Evolutionary conservation across 2,797 vertebrate genomes (phyloP), one percentile per base, ranked within the genome.

Genomic region (Syngnathus acus): DNA sequence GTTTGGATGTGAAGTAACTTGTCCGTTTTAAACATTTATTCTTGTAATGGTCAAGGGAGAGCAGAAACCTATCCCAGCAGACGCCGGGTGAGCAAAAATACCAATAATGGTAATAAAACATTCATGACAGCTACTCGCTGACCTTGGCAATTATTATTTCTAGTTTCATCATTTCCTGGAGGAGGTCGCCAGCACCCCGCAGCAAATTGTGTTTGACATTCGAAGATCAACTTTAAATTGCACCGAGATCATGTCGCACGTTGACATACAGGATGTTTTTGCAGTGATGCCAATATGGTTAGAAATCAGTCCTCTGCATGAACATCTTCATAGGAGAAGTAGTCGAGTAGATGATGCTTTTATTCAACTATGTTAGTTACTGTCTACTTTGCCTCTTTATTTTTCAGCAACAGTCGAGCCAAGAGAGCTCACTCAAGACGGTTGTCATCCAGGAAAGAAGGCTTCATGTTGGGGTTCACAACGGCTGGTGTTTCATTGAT

Each of bases 381-480:
- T 42, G 0, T 67, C 6, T 19, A 62, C 6, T 62, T 17, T 43
- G 64, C 67, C 26, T 68, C 21, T 19, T 9, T 61, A 5, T 39
- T 74, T 72, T 55, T 48, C 70, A 95, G 94, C 91, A 88, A 5
- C 86, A 85, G 1, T 2, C 78, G 0, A 71, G 55, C 0, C 70
- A 69, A 1, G 93, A 93, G 0, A 74, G 86, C 0, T 43, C 71
- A 9, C 13, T 51, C 42, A 77, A 65, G 0, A 14, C 62, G 0
- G 69, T 96, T n/a, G 71, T 78, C 16, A 88, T 99, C 70, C 91
- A 94, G 80, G 97, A 99, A 74, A 89, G 95, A 32, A 91, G 95
- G 64, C 91, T 99, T 47, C 93, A 93, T 0, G 80, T 98, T 0
- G 95, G 95, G 0, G 94, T 95, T 55, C 97, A 99, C 89, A 98